Evolutionary conservation across 2,888 invertebrate genomes (phyloP).

Genomic region (Taphrorychus bicolor): DNA sequence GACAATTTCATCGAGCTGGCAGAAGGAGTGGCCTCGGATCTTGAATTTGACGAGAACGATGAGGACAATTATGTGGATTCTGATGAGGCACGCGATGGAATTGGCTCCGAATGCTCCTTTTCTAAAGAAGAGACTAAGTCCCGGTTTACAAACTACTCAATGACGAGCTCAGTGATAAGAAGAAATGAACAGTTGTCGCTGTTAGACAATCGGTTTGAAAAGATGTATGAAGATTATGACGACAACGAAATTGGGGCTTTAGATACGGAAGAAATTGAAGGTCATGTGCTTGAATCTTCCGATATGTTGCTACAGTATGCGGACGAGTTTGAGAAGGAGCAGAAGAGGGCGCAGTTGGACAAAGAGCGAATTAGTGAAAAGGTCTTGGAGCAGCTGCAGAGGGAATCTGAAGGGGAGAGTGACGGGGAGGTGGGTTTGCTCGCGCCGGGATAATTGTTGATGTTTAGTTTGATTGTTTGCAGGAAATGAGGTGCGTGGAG

Average conservation of each 20-base stretch:
- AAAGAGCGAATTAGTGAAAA: slow-evolving; percentile 55
- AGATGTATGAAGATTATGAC: slow-evolving; percentile 84
- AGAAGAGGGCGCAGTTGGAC: slow-evolving; percentile 64
- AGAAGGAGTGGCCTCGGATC: slow-evolving; percentile 64
- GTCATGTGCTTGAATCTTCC: slow-evolving; percentile 72
- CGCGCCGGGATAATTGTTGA: too few relatives aligned
- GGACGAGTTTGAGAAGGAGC: slow-evolving; percentile 75
- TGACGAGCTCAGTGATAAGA: slow-evolving; percentile 88
- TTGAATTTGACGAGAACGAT: slow-evolving; percentile 62
- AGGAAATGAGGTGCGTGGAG: slow-evolving; percentile 33
- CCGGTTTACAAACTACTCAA: slow-evolving; percentile 90
- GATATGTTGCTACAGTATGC: slow-evolving; percentile 75
- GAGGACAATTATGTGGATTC: slow-evolving; percentile 49
- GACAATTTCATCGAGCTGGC: slow-evolving; percentile 92
- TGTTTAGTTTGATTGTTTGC: too few relatives aligned
- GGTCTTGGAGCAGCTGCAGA: slow-evolving; percentile 49
- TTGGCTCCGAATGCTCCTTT: slow-evolving; percentile 56
- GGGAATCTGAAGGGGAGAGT: background rate
- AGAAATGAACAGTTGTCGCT: slow-evolving; percentile 83
- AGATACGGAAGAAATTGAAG: slow-evolving; percentile 91
- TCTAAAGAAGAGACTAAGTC: slow-evolving; percentile 82
- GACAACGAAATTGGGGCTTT: slow-evolving; percentile 88
- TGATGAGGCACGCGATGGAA: slow-evolving; percentile 54
- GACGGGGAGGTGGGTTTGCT: too few relatives aligned
- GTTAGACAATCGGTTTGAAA: slow-evolving; percentile 89